Percentiles rank a stretch among this genome's conserved stretches.
These are phyloP conservation scores for Zaprionus gabonicus DNA, from an alignment of 1,140 invertebrate genomes.

Conservation along the genomic window DNA sequence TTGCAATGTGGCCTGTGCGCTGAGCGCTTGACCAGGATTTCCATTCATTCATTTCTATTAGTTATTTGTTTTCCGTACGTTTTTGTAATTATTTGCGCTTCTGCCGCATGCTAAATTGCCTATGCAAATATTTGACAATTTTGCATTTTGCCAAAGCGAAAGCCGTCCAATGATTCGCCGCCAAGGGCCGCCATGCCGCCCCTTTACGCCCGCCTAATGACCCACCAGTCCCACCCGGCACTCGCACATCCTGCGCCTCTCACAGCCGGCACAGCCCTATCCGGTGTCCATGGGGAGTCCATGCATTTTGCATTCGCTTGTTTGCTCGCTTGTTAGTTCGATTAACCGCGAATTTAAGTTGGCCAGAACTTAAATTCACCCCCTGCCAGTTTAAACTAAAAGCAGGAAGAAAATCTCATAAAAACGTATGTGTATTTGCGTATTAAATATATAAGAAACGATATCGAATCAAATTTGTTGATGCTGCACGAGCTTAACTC, in stretches of 20 bases:
- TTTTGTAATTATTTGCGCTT: conserved; percentile 82
- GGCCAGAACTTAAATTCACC: conserved; percentile 18
- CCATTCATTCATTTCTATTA: conserved; percentile 71
- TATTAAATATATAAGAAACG: too few species aligned
- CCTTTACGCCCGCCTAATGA: conserved; percentile 29
- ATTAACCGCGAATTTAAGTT: conserved; percentile 64
- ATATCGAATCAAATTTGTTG: too few species aligned
- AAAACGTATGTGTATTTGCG: too few species aligned
- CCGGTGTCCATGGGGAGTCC: conserved; percentile 22
- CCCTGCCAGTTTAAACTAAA: not conserved
- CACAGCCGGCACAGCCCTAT: conserved; percentile 27
- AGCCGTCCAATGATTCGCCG: conserved; percentile 41
- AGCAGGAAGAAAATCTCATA: too few species aligned
- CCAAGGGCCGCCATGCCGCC: not conserved
- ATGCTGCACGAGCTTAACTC: not conserved
- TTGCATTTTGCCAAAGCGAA: conserved; percentile 72
- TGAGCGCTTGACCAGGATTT: conserved; percentile 25
- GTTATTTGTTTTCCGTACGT: conserved; percentile 80
- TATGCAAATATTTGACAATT: conserved; percentile 81
- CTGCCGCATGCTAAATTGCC: conserved; percentile 82
- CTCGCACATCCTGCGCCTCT: conserved; percentile 43
- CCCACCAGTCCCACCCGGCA: conserved; percentile 6
- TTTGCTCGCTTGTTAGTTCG: conserved; percentile 71
- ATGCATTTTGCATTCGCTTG: conserved; percentile 55
- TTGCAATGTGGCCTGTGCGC: conserved; percentile 26